Evolutionary conservation across 2,888 invertebrate genomes (phyloP), one percentile per base, ranked within the genome.

Genomic region (Platerodrilus igneus): DNA sequence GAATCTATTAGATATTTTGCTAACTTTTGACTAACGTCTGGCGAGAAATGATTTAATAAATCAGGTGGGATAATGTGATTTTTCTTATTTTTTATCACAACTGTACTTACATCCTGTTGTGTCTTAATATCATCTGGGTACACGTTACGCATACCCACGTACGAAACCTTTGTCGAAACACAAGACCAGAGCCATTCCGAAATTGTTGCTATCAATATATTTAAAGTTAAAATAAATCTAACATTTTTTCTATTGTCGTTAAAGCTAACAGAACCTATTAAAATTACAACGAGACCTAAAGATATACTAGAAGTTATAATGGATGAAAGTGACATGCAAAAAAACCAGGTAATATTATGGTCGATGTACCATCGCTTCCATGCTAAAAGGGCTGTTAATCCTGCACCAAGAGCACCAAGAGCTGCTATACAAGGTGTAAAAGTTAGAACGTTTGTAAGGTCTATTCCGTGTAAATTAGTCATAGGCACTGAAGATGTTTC

Each of bases 351-450:
- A 50, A 82, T 81, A 56, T 81, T 79, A 39, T 73, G 71, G 54
- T 81, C 80, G 27, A 79, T 74, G 57, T 81, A 82, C 81, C 81
- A 82, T 45, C 72, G 66, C 19, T 76, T 74, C 55, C 80, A 81
- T 1, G 81, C 81, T 27, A 80, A 57, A 7, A 79, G 67, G 1
- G 78, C 78, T 0, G 76, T 68, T 3, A 74, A 39, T 1, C 76
- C 76, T 0, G 75, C 72, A 0, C 69, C 67, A 27, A 76, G 52
- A 1, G 73, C 73, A 31, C 76, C 76, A 18, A 74, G 44, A 1
- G 74, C 70, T 45, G 77, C 67, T 37, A 77, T 52, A 50, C 66
- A 68, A 1, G 77, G 74, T 4, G 75, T 73, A 30, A 75, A 40
- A 6, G 74, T 70, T 23, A 74, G 58, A 46, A 37, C 43, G 6